These are phyloP conservation scores for Platorchestia sp. DNA, from an alignment of 1,140 invertebrate genomes.

Conservation along the genomic window DNA sequence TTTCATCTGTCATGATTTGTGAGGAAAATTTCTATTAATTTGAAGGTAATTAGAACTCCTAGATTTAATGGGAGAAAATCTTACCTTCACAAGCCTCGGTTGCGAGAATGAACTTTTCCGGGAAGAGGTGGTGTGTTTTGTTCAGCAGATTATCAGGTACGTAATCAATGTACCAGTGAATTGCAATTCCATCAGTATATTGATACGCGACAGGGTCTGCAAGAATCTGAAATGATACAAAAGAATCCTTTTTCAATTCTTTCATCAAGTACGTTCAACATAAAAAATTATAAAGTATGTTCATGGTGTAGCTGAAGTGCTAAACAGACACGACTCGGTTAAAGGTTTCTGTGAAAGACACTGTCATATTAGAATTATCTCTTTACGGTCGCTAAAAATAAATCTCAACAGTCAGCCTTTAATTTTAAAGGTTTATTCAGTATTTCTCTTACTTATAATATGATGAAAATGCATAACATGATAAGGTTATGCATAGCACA, in stretches of 20 bases:
- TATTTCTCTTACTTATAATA: too few relatives aligned
- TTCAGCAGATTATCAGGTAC: conserved; percentile 72
- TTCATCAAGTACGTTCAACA: not conserved
- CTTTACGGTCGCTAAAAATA: too few relatives aligned
- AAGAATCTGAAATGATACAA: conserved; percentile 71
- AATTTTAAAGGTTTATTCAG: too few relatives aligned
- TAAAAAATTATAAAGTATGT: not conserved
- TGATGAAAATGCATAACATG: too few relatives aligned
- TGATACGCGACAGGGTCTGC: conserved; percentile 72
- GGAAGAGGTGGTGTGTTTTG: conserved; percentile 69
- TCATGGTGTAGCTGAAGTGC: not conserved
- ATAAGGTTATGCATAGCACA: too few relatives aligned
- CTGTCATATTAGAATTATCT: too few relatives aligned
- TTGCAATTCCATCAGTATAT: conserved; percentile 79
- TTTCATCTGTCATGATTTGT: too few relatives aligned
- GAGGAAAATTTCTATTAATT: too few relatives aligned
- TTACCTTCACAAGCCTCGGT: conserved; percentile 72
- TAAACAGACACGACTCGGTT: not conserved
- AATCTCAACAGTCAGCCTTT: too few relatives aligned
- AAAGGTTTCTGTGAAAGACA: too few relatives aligned
- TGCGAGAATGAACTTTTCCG: conserved; percentile 18
- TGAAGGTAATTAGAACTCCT: not conserved
- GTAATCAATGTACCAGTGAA: conserved; percentile 83
- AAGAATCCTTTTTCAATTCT: not conserved
- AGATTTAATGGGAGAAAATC: not conserved